These are phyloP conservation scores for Poeciliopsis paucimaculata DNA, from an alignment of 2,797 vertebrate species.

Conservation along the genomic window DNA sequence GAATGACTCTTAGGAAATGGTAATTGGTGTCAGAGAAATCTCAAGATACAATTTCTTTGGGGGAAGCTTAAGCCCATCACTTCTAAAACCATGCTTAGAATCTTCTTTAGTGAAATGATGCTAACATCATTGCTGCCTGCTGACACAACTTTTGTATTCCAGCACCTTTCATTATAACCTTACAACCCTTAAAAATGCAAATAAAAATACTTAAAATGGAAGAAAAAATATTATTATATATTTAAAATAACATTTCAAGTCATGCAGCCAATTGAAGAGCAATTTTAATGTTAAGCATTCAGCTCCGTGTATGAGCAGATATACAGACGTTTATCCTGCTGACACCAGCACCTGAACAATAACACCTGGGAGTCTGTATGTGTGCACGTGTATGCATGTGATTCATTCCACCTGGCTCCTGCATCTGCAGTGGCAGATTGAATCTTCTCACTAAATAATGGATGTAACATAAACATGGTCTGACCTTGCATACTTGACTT, in stretches of 20 bases:
- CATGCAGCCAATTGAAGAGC: neutral
- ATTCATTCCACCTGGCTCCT: constrained; percentile 71
- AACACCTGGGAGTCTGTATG: constrained; percentile 62
- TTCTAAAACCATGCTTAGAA: neutral
- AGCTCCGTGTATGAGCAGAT: constrained; percentile 38
- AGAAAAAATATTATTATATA: neutral
- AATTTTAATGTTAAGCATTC: constrained; percentile 10
- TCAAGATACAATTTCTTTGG: neutral
- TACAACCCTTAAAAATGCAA: neutral
- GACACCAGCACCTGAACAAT: constrained; percentile 55
- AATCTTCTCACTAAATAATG: constrained; percentile 67
- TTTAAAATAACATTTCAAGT: neutral
- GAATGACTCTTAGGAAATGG: neutral
- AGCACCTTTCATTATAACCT: neutral
- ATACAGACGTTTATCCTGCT: constrained; percentile 61
- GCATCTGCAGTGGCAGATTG: constrained; percentile 55
- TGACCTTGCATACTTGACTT: constrained; percentile 62
- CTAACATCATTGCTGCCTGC: neutral
- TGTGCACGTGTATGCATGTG: constrained; percentile 29
- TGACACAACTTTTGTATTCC: neutral
- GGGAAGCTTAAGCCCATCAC: neutral
- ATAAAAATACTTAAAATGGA: neutral
- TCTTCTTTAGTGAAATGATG: neutral
- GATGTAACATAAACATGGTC: constrained; percentile 61
- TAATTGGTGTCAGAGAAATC: neutral